phyloP scores from a whole-genome alignment of 2,113 vertebrate genomes.

The Cyanocitta stelleri region DNA sequence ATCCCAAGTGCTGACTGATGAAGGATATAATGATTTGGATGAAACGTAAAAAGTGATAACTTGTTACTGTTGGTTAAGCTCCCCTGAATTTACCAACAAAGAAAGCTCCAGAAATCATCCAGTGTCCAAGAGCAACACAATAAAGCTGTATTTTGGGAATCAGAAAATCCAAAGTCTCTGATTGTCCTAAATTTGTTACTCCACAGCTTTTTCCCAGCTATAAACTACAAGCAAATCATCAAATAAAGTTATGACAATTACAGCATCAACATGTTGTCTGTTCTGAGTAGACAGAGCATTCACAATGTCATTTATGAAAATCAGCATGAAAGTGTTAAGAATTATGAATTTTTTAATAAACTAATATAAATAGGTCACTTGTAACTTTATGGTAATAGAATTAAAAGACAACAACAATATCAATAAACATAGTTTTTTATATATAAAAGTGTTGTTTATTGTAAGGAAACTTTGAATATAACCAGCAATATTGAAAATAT shows the following conservation, averaged over 20 bases:
- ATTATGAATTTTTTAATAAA: neutral
- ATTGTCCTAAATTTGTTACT: neutral
- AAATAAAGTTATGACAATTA: neutral
- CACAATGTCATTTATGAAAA: neutral
- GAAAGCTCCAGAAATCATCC: neutral
- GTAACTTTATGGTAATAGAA: neutral
- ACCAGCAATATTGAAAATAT: slow-evolving; percentile 80
- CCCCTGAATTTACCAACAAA: neutral
- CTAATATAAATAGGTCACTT: neutral
- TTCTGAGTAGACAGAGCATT: neutral
- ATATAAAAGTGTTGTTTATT: slow-evolving; percentile 94
- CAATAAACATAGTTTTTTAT: neutral
- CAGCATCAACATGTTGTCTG: neutral
- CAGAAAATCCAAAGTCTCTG: neutral
- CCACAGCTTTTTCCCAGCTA: neutral
- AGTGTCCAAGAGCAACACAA: neutral
- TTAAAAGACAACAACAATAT: neutral
- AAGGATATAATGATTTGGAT: neutral
- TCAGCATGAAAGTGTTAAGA: neutral
- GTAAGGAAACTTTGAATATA: slow-evolving; percentile 90
- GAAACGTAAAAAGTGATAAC: neutral
- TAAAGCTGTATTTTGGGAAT: neutral
- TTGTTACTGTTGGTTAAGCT: neutral
- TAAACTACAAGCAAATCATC: neutral
- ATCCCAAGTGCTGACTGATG: neutral